Evolutionary conservation across 2,797 vertebrate species (phyloP), one percentile per base, ranked within the genome.

Genomic region (Orestias chungarensis): DNA sequence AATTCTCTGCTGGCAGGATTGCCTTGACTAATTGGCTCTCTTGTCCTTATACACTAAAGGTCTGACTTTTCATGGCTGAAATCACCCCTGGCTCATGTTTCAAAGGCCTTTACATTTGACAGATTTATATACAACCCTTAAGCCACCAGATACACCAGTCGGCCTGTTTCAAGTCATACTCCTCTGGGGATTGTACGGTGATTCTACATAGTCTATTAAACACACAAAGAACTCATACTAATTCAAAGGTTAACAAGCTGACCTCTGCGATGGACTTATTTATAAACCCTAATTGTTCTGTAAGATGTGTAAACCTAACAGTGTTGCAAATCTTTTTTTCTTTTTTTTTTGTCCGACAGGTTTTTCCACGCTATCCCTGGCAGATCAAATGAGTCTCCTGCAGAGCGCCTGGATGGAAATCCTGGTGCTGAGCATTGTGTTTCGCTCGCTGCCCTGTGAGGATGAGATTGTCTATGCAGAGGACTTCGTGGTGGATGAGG

Each of bases 351-450:
- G 72, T 64, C 66, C 0, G 27, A 29, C 85, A 98, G 97, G 97
- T 40, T 98, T 98, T 91, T 96, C 96, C 46, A 95, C 88, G 44
- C 96, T 98, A 27, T 97, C 96, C 0, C 94, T 98, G 85, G 96
- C 95, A 31, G 97, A 98, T 91, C 97, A 98, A 94, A 98, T 98
- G 97, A 96, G 96, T 88, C 91, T 98, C n/a, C 92, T 98, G 84
- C 97, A 98, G 93, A 97, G 96, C 0, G 95, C 96, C 80, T 98
- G 97, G 97, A 98, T 98, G 97, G 97, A 98, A 93, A 96, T 98
- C 84, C 94, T 98, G 80, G 95, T 98, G 79, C 89, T 98, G 89
- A 96, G 96, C 81, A 95, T 98, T 20, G 96, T 96, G 75, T 97
- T 96, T 81, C 97, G 96, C 89, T 98, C 96, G 0, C 92, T 97